A percentile compares a stretch with the other conserved stretches of the same genome.
These are phyloP conservation scores for Morelia viridis DNA, from an alignment of 2,797 vertebrate genomes.

Conservation along the genomic window DNA sequence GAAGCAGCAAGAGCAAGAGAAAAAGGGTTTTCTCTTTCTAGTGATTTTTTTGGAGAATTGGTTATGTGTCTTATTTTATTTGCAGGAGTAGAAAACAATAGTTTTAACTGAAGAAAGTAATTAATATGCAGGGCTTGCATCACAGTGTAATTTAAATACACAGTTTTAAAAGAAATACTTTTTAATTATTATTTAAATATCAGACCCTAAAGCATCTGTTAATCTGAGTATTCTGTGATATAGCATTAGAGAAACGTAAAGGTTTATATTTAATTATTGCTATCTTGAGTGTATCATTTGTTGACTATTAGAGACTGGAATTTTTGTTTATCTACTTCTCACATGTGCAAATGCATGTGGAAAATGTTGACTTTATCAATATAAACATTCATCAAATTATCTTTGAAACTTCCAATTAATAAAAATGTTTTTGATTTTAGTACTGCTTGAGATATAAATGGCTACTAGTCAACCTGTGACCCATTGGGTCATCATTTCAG, in stretches of 20 bases:
- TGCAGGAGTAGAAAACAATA: conserved; percentile 11
- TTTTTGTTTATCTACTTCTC: neutral
- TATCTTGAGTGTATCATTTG: neutral
- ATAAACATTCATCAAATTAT: neutral
- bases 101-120: neutral
- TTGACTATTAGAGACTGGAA: neutral
- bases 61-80: neutral
- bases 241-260: neutral
- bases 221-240: neutral
- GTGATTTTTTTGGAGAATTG: conserved; percentile 19
- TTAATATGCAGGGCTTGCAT: neutral
- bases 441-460: neutral
- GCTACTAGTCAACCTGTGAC: no score
- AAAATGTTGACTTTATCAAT: neutral
- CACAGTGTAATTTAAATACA: neutral
- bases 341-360: neutral
- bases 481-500: no score
- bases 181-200: neutral
- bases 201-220: neutral
- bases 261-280: neutral
- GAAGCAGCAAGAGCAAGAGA: conserved; percentile 15
- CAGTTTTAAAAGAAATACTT: neutral
- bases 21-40: neutral
- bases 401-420: neutral
- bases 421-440: neutral